Base-by-base conservation (phyloP, 2,797 vertebrate genomes). In the Sebastes steindachneri region DNA sequence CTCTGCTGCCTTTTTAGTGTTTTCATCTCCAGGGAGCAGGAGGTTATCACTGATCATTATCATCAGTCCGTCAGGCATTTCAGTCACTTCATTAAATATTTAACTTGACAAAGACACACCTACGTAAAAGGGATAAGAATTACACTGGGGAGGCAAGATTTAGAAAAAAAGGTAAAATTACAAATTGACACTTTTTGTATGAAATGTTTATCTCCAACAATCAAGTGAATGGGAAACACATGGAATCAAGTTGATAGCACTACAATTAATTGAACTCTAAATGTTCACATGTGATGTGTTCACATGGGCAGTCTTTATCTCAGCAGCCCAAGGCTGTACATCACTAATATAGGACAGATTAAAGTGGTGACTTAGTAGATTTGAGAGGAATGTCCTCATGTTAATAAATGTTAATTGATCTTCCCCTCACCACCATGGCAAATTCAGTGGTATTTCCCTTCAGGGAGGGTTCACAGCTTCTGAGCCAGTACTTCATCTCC, bases 351-450 rank as follows among this genome's bases (percentile, higher is more conserved):
- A 45, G 28, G 25, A 11, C 14, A 60, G 75, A 75, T 79, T 35
- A 73, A 51, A n/a, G 35, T 7, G 26, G 45, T 19, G 19, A 57
- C 14, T 15, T 26, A 29, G 59, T 35, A 70, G 41, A 65, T 69
- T n/a, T 1, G 19, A 53, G 2, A 65, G 28, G 33, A 58, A 70
- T 17, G 35, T 69, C 26, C 35, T 59, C 53, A 37, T 26, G 57
- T 73, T 62, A 63, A 68, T 69, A 31, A 63, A 69, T 60, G 51
- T 29, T 75, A 75, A 79, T 59, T 72, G 70, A 59, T 60, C 45
- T 54, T 9, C n/a, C 5, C 19, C 25, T 26, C 51, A 51, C 14
- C 51, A 51, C 21, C 33, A 3, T 51, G 12, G 21, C 5, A 5
- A 25, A 66, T 66, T 75, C 67, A 21, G 4, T 31, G 23, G 25